Evolutionary conservation across 37 sponge, comb jelly and placozoan species (phyloP), one percentile per base, ranked within the genome.

Genomic region (Hexactinellida sp.): DNA sequence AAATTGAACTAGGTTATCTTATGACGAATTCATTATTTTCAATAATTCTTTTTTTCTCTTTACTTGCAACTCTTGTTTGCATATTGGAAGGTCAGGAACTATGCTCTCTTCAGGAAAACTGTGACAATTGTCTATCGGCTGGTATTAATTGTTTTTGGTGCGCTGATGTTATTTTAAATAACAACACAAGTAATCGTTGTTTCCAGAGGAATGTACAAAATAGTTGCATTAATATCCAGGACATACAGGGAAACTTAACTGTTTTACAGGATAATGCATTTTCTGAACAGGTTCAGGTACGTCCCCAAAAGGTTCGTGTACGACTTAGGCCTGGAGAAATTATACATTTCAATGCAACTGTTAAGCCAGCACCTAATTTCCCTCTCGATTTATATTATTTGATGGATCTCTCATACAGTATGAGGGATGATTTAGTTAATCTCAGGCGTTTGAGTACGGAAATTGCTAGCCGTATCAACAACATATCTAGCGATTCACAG

Each of bases 301-400:
- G 89, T 37, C 91, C 90, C 0, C 85, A 82, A 13, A 82, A 85
- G 41, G 82, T 90, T 19, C 83, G 36, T 5, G 63, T 93, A 24
- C 39, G 37, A 13, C 54, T 93, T 0, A 90, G 94, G 55, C 89
- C 90, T 88, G 88, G 88, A 36, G 38, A 38, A 36, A 0, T 54
- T 0, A 41, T 54, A 13, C 38, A 37, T 21, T 88, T 88, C 36
- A 38, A 84, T 37, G 63, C 84, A 0, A 84, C 36, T 36, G 85
- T 88, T 1, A 84, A 88, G 24, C 88, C 88, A 39, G 88, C 88
- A 36, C 47, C 85, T 28, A 88, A 88, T 54, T 88, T 85, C 39
- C 88, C 88, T 0, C 55, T 88, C 7, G 88, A 88, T 54, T 24
- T 88, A 0, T 88, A 88, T 38, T 88, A 76, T 39, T 84, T 88